phyloP scores from a whole-genome alignment of 1,140 invertebrate species.

The Heliconius melpomene region DNA sequence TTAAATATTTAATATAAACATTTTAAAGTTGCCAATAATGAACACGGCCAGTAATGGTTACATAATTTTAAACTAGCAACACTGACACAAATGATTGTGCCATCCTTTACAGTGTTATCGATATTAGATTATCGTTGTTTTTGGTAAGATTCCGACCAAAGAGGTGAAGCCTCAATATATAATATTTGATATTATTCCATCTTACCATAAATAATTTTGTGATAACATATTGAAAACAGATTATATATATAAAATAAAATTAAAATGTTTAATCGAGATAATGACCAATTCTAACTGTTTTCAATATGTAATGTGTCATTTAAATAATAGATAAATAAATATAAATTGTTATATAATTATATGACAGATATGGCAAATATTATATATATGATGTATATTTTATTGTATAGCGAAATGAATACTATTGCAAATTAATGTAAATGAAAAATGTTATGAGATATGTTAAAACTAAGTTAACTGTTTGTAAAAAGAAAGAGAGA shows the following conservation, averaged over 20 bases:
- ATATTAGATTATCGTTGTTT: conserved; percentile 43
- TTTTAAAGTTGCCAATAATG: conserved; percentile 62
- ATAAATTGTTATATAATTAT: conserved; percentile 75
- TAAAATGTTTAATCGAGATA: conserved; percentile 22
- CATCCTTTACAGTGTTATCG: conserved; percentile 51
- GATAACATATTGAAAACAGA: conserved; percentile 52
- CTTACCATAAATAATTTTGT: conserved; percentile 47
- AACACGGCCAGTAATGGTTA: conserved; percentile 63
- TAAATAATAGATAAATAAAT: conserved; percentile 73
- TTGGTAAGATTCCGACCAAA: conserved; percentile 50
- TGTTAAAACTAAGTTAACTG: conserved; percentile 79
- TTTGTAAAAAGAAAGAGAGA: conserved; percentile 79
- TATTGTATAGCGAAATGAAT: conserved; percentile 79
- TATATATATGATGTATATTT: conserved; percentile 69
- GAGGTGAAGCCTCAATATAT: conserved; percentile 43
- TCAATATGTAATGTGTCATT: conserved; percentile 74
- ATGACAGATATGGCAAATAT: conserved; percentile 75
- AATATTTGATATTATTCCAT: conserved; percentile 48
- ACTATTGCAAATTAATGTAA: conserved; percentile 79
- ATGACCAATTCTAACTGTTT: conserved; percentile 43
- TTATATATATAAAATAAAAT: conserved; percentile 21
- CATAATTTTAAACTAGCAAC: conserved; percentile 50
- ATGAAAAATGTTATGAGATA: conserved; percentile 78
- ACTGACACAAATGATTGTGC: conserved; percentile 73
- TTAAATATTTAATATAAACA: conserved; percentile 30